Percentiles rank a stretch among this genome's conserved stretches.
Conservation (phyloP, 53 echinoderm and acorn worm species). For the Stichopus horrens region DNA sequence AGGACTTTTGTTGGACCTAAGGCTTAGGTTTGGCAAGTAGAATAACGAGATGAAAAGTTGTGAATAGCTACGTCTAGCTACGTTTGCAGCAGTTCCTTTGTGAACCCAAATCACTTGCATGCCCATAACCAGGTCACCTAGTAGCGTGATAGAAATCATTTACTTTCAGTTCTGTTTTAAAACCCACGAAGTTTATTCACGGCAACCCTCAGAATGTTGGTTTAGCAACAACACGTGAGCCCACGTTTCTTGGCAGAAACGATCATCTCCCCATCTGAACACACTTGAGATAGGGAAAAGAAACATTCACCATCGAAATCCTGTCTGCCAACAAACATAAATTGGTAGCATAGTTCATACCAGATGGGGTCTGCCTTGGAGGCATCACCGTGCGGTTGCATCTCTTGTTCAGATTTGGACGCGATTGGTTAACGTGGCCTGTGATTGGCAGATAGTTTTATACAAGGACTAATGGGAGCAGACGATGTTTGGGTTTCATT, state of each 20-base stretch:
- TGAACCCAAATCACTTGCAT: too few relatives aligned
- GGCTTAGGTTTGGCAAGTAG: too few relatives aligned
- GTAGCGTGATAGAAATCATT: too few relatives aligned
- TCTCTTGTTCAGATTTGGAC: background rate
- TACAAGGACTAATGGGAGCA: background rate
- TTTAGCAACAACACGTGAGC: background rate
- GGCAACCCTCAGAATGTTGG: background rate
- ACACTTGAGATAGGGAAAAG: background rate
- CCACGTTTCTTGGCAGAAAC: background rate
- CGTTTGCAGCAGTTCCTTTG: too few relatives aligned
- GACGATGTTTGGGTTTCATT: background rate
- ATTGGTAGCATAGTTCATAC: background rate
- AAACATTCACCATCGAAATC: background rate
- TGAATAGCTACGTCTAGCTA: too few relatives aligned
- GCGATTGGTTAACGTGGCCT: background rate
- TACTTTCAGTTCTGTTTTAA: too few relatives aligned
- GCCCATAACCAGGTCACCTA: too few relatives aligned
- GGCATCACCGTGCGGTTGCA: background rate
- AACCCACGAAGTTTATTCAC: too few relatives aligned
- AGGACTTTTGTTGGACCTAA: too few relatives aligned
- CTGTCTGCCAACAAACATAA: background rate
- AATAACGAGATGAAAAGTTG: too few relatives aligned
- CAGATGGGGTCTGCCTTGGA: background rate
- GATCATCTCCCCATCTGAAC: background rate
- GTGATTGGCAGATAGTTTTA: slow-evolving; percentile 11